Percentiles rank a stretch among this genome's conserved stretches.
Conservation (phyloP, 2,888 invertebrate species). For the Alentia gelatinosa region DNA sequence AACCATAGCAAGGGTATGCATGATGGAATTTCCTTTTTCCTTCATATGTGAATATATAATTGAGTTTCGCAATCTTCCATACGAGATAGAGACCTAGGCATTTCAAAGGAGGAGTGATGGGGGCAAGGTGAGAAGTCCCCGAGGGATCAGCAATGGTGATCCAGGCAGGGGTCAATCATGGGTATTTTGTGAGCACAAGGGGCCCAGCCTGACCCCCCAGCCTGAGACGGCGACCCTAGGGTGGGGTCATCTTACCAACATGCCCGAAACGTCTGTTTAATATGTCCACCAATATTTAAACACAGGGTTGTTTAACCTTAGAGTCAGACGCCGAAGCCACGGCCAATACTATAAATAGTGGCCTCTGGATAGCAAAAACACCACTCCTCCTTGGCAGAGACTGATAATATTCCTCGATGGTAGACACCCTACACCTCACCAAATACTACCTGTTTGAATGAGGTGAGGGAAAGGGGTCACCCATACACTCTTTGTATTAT, state of each 20-base stretch:
- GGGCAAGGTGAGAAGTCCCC: not conserved
- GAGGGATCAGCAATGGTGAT: not conserved
- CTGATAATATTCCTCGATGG: slow-evolving; percentile 44
- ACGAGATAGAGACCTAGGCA: no score
- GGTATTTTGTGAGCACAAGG: not conserved
- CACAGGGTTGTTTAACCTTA: not conserved
- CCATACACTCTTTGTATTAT: slow-evolving; percentile 43
- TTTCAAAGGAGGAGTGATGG: not conserved
- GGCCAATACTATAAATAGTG: slow-evolving; percentile 42
- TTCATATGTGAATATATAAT: no score
- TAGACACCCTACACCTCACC: slow-evolving; percentile 25
- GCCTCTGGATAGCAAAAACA: not conserved
- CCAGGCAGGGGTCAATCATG: not conserved
- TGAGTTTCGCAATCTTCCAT: no score
- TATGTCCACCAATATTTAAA: slow-evolving; percentile 49
- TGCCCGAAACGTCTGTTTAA: slow-evolving; percentile 15
- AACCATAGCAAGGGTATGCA: no score
- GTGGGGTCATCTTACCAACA: slow-evolving; percentile 28
- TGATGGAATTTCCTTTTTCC: no score
- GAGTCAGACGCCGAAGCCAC: not conserved
- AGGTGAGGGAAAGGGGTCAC: slow-evolving; percentile 50
- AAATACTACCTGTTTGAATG: slow-evolving; percentile 54
- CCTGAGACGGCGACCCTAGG: not conserved
- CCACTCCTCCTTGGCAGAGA: not conserved
- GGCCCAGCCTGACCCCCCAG: not conserved